These are phyloP conservation scores for Podilymbus podiceps DNA, from an alignment of 2,113 vertebrate genomes.

Conservation along the genomic window DNA sequence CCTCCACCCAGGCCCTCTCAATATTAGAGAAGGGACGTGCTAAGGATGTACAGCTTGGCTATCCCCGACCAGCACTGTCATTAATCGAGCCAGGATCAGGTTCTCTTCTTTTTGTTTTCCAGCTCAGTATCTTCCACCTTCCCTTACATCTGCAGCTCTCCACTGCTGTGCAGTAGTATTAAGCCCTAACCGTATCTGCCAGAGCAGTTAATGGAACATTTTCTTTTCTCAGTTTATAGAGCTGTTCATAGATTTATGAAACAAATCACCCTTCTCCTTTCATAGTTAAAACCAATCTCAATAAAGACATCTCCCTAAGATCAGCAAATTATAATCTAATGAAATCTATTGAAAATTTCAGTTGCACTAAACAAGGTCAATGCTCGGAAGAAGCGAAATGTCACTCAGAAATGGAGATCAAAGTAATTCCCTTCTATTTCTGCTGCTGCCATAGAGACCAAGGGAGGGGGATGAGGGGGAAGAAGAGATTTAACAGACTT, in stretches of 20 bases:
- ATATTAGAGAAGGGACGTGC: neutral
- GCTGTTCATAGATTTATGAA: conserved; percentile 50
- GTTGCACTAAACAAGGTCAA: conserved; percentile 63
- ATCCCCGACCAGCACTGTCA: neutral
- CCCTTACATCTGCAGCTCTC: neutral
- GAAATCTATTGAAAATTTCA: conserved; percentile 67
- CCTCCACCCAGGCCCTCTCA: neutral
- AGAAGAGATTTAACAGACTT: conserved; percentile 69
- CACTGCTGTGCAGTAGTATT: neutral
- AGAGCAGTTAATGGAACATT: conserved; percentile 58
- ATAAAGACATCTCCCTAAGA: conserved; percentile 52
- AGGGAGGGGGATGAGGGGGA: conserved; percentile 26
- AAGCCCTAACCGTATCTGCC: neutral
- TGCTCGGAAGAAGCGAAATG: conserved; percentile 50
- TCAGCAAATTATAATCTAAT: conserved; percentile 61
- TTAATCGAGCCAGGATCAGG: neutral
- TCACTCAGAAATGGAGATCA: conserved; percentile 72
- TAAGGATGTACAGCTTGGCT: neutral
- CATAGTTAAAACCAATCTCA: conserved; percentile 30
- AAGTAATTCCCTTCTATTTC: conserved; percentile 68
- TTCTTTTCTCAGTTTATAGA: conserved; percentile 43
- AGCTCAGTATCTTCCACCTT: neutral
- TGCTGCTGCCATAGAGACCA: conserved; percentile 76
- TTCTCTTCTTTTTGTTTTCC: neutral
- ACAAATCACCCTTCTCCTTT: conserved; percentile 42